Conservation (phyloP, 1,140 invertebrate species). For the Metaphire vulgaris region DNA sequence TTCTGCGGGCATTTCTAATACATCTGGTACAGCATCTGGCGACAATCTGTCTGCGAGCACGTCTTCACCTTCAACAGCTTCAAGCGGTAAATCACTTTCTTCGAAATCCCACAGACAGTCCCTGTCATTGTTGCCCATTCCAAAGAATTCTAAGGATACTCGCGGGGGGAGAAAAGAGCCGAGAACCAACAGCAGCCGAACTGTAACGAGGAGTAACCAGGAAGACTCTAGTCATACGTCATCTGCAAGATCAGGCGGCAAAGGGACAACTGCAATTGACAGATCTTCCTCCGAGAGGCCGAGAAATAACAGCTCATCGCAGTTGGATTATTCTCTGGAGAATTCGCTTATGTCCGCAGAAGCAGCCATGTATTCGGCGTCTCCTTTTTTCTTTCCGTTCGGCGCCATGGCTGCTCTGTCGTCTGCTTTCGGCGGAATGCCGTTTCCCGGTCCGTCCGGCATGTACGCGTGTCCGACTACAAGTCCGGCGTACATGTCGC, state of each 20-base stretch:
- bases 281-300: neutral
- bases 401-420: neutral
- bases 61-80: neutral
- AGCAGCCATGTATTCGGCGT: conserved; percentile 10
- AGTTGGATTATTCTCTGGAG: neutral
- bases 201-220: neutral
- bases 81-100: neutral
- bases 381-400: conserved; percentile 20
- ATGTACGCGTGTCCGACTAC: neutral
- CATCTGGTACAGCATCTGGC: neutral
- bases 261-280: neutral
- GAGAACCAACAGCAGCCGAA: no score
- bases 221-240: neutral
- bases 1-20: neutral
- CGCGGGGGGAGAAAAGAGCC: neutral
- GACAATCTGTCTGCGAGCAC: neutral
- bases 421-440: neutral
- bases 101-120: neutral
- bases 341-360: neutral
- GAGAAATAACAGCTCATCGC: neutral
- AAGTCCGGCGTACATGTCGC: conserved; percentile 1
- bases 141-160: neutral
- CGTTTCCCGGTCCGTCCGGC: neutral
- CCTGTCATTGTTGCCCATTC: neutral
- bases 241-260: neutral